A percentile compares a stretch with the other conserved stretches of the same genome.
Conservation (phyloP, 1,140 invertebrate species). For the Steinernema khuongi region DNA sequence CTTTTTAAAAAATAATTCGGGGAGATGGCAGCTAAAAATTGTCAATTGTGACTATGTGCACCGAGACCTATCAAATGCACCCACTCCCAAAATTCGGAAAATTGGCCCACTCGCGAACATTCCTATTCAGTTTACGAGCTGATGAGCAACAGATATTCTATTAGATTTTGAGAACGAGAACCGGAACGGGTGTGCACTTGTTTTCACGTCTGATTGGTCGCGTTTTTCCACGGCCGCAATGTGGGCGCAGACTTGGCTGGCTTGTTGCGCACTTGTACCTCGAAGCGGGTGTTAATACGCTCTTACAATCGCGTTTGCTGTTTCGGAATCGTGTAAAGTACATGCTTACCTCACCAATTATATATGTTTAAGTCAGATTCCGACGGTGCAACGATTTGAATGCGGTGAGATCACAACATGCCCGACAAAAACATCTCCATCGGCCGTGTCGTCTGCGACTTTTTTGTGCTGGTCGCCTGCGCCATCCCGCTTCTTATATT, state of each 20-base stretch:
- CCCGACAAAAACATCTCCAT: background rate
- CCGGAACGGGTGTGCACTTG: background rate
- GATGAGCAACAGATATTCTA: constrained; percentile 11
- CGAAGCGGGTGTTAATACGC: no score
- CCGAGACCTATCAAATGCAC: no score
- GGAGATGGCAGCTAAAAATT: no score
- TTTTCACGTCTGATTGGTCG: background rate
- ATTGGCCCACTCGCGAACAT: background rate
- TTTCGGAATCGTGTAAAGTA: background rate
- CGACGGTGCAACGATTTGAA: background rate
- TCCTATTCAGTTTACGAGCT: background rate
- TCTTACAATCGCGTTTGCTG: background rate
- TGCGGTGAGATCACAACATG: background rate
- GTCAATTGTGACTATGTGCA: no score
- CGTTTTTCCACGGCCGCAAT: constrained; percentile 2
- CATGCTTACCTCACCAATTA: background rate
- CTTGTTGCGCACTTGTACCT: background rate
- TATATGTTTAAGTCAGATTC: background rate
- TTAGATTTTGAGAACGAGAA: background rate
- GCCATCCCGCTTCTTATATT: constrained; percentile 36
- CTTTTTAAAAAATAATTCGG: no score
- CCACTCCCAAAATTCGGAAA: background rate
- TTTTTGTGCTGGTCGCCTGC: background rate
- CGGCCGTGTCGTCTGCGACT: background rate
- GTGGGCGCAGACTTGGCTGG: background rate